Evolutionary conservation across 2,113 vertebrate genomes (phyloP), one percentile per base, ranked within the genome.

Genomic region (Archocentrus centrarchus): DNA sequence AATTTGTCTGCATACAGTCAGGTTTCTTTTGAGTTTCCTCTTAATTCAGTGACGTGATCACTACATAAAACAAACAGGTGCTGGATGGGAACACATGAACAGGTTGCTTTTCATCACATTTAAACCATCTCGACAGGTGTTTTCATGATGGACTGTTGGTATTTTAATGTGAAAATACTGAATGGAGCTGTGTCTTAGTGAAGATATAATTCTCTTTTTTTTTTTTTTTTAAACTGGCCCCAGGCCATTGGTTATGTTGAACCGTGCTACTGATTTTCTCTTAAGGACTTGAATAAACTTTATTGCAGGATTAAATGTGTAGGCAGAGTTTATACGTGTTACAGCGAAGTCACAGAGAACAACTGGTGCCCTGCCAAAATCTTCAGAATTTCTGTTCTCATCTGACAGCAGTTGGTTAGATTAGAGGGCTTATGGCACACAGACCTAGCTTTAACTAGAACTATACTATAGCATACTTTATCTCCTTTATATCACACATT

Each of bases 331-430:
- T 53, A 73, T 10, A 73, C 10, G 0, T 73, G 30, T 10, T 53
- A 13, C 44, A 73, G 30, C 44, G 50, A 53, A 53, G 66, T 32
- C 66, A 14, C 66, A 53, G 24, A 20, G 17, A 73, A 73, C 30
- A 73, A 20, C 17, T 70, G 66, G 44, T 50, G 24, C 66, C 18
- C 1, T 50, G 66, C 17, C 66, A 50, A 50, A 50, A 20, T 68
- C 22, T 68, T 68, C 63, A 68, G 39, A 68, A 47, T 68, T 68
- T 47, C 22, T 68, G 39, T 68, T 70, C 64, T 70, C 41, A 30
- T 70, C 44, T 73, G 24, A 53, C 66, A 53, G 10, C 17, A 50
- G 41, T 50, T 70, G 41, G 5, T 50, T 70, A 50, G 24, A 47
- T 53, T 44, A 73, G 53, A 55, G 24, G 30, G 47, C 11, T n/a